Evolutionary conservation across 2,797 vertebrate species (phyloP).

Genomic region (Lagodon rhomboides): DNA sequence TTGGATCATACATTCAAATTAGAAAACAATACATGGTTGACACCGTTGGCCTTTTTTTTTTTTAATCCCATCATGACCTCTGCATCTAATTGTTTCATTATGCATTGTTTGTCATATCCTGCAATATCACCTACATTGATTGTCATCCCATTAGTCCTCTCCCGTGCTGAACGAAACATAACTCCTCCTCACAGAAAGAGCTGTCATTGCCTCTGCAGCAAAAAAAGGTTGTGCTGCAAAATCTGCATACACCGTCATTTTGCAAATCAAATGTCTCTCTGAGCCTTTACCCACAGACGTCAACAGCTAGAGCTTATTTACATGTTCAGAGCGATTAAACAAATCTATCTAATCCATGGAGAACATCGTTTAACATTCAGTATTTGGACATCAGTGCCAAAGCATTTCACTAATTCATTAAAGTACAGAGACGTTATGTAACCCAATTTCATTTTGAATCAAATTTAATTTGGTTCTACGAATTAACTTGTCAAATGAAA

Average conservation of each 20-base stretch:
- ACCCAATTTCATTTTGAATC: constrained; percentile 54
- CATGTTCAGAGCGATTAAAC: constrained; percentile 66
- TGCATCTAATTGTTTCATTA: constrained; percentile 37
- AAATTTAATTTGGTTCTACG: constrained; percentile 42
- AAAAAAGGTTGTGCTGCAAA: constrained; percentile 17
- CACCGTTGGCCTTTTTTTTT: background rate
- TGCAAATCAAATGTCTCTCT: constrained; percentile 50
- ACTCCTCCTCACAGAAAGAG: constrained; percentile 10
- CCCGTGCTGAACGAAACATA: constrained; percentile 28
- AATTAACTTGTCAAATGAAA: constrained; percentile 51
- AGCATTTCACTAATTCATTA: constrained; percentile 63
- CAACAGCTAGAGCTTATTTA: constrained; percentile 64
- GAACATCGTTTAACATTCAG: constrained; percentile 68
- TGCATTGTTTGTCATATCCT: constrained; percentile 27
- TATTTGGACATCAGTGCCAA: constrained; percentile 63
- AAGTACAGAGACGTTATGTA: constrained; percentile 54
- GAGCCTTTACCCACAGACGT: constrained; percentile 40
- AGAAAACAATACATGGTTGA: constrained; percentile 13
- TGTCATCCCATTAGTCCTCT: constrained; percentile 31
- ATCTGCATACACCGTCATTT: constrained; percentile 52
- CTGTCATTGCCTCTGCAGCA: background rate
- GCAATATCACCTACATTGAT: constrained; percentile 32
- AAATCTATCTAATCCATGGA: constrained; percentile 69
- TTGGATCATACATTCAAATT: constrained; percentile 34
- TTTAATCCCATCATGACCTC: constrained; percentile 2